Evolutionary conservation across 2,113 vertebrate genomes (phyloP), one percentile per base, ranked within the genome.

Genomic region (Chloroceryle aenea): DNA sequence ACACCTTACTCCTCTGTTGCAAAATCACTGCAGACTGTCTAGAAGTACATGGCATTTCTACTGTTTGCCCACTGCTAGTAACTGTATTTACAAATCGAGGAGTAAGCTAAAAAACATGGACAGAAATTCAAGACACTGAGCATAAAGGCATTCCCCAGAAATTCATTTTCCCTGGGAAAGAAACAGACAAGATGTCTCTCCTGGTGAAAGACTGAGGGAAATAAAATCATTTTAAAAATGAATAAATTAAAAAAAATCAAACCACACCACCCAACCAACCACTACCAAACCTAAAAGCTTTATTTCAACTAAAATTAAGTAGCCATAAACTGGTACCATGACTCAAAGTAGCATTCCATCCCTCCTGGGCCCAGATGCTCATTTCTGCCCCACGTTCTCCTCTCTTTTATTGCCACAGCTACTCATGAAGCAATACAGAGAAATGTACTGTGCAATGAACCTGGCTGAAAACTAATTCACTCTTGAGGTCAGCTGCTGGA

Each of bases 391-490:
- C 23, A 63, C 42, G 13, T 13, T 26, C 30, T 27, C 27, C 8
- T 23, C 26, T 78, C 32, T 75, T 32, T 13, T n/a, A 36, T 40
- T 85, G 40, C 27, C 12, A 45, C 0, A 78, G 55, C 30, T 74
- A 34, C 21, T 47, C 22, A 20, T 5, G 3, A 74, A 59, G n/a
- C 0, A 0, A 75, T 5, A 83, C 19, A 87, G 14, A 40, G 38
- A 40, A 40, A 27, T 26, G 38, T 4, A 11, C 1, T 20, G n/a
- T 8, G 40, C 15, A 85, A 90, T 1, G 0, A 91, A 76, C 4
- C 5, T 9, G 23, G 22, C 71, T 62, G 19, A 73, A 79, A 87
- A 83, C 17, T 8, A 14, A 58, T 17, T 63, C 6, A 1, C 23
- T 82, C 62, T 19, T 34, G 55, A 93, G 29, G 36, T 64, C 62